Base-by-base conservation (phyloP, 2,888 invertebrate species). In the Amphipyra tragopoginis region DNA sequence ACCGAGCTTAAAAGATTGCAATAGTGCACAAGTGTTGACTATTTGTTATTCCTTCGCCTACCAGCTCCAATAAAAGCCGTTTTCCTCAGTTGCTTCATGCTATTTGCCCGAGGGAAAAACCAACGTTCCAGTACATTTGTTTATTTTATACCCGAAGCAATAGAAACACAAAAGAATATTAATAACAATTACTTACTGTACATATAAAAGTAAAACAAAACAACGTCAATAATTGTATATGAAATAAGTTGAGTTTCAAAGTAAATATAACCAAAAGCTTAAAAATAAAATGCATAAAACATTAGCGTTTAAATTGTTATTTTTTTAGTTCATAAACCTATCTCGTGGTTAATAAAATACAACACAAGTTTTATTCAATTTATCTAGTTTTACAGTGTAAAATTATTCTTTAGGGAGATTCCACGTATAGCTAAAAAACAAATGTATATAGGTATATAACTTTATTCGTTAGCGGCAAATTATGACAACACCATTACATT, bases 1-100 rank as follows among this genome's bases (percentile, higher is more conserved):
- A 60, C 48, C 40, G 38, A 56, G 61, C 49, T 70, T 73, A 73
- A 73, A 71, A 62, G 36, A 73, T 74, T 62, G 62, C 74, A 71
- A 68, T 68, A 68, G 74, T 71, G 69, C 70, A 71, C 70, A 73
- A 71, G 74, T 71, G 70, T 73, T 68, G 56, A 74, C 69, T 71
- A 68, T 71, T 74, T 71, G 70, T 68, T 68, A 71, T 71, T 71
- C 62, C 53, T 62, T 71, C 70, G 62, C 74, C 74, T 73, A 73
- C 49, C 74, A 62, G 47, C 53, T 62, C 56, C 62, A 74, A 74
- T 71, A 74, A 73, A 73, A 74, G 69, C 62, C 56, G 53, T 74
- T 71, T 71, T 62, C 70, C 56, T 74, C 62, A 54, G 53, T 74
- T 54, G 53, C 69, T 62, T 68, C 62, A 34, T 54, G 53, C 56